Percentiles rank a stretch among this genome's conserved stretches.
Evolutionary conservation across 2,797 vertebrate species (phyloP).

Genomic region (Halcyon smyrnensis): DNA sequence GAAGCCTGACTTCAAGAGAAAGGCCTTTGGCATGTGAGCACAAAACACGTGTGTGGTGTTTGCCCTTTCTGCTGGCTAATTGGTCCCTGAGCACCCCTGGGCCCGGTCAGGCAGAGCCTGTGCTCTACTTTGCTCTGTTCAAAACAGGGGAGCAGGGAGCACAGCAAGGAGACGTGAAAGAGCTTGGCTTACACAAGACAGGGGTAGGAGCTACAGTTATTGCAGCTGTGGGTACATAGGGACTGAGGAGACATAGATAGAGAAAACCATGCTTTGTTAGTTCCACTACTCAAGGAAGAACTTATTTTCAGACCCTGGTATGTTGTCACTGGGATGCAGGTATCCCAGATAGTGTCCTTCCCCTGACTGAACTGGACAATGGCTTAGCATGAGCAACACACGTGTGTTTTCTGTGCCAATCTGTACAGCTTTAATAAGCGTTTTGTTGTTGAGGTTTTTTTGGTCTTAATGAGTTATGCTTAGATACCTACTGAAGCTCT

Average conservation of each 20-base stretch:
- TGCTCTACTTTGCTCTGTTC: neutral
- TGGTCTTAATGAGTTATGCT: neutral
- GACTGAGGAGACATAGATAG: rapidly evolving
- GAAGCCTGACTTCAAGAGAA: neutral
- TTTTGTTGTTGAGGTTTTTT: neutral
- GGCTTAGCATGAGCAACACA: neutral
- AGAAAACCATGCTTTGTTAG: rapidly evolving
- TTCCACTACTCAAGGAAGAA: neutral
- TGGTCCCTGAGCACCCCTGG: rapidly evolving
- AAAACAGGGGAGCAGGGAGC: neutral
- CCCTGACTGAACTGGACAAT: too few species aligned
- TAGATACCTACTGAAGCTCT: neutral
- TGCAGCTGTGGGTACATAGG: rapidly evolving
- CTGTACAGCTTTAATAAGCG: neutral
- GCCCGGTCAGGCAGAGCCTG: neutral
- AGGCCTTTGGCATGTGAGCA: neutral
- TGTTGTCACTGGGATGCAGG: rapidly evolving
- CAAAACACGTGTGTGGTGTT: rapidly evolving
- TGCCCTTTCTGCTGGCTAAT: neutral
- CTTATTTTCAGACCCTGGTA: neutral
- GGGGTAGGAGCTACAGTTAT: neutral
- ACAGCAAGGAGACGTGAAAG: rapidly evolving
- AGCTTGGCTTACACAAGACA: neutral
- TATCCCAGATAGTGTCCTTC: rapidly evolving
- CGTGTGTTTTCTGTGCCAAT: neutral